Conservation (phyloP, 2,113 vertebrate species). For the Microtus pennsylvanicus region DNA sequence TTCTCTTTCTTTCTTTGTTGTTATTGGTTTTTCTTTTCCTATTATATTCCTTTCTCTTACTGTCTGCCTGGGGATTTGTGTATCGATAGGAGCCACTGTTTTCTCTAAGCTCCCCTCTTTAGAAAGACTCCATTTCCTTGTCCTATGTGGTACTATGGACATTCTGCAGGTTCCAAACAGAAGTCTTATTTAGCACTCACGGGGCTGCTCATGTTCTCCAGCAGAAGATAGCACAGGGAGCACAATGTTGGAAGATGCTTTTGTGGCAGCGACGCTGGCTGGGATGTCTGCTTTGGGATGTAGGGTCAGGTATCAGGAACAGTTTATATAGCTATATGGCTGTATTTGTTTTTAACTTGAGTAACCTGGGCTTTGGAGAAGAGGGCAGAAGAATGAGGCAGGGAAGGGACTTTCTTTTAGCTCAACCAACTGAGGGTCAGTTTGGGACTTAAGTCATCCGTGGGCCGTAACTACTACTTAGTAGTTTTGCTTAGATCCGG, state of each 20-base stretch:
- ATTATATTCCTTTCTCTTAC: not conserved
- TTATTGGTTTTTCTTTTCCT: not conserved
- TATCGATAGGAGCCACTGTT: not conserved
- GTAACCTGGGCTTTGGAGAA: slow-evolving; percentile 48
- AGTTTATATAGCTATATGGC: slow-evolving; percentile 67
- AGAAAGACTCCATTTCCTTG: not conserved
- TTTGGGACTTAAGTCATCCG: slow-evolving; percentile 79
- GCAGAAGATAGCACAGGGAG: rapidly evolving
- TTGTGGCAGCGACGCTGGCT: not conserved
- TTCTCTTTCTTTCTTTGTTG: not conserved
- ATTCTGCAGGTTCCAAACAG: not conserved
- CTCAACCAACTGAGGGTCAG: slow-evolving; percentile 82
- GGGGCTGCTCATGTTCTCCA: not conserved
- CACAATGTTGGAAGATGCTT: not conserved
- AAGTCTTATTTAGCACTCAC: not conserved
- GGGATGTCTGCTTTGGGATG: not conserved
- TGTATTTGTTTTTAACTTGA: not conserved
- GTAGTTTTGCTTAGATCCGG: not conserved
- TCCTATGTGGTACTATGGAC: not conserved
- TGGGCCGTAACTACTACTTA: slow-evolving; percentile 63
- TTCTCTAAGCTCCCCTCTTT: not conserved
- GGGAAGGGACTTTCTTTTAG: slow-evolving; percentile 77
- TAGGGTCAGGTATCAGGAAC: slow-evolving; percentile 1
- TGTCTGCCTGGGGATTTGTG: not conserved
- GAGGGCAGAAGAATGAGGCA: slow-evolving; percentile 73